Conservation (phyloP, 2,888 invertebrate genomes). For the Drosophila mimica region DNA sequence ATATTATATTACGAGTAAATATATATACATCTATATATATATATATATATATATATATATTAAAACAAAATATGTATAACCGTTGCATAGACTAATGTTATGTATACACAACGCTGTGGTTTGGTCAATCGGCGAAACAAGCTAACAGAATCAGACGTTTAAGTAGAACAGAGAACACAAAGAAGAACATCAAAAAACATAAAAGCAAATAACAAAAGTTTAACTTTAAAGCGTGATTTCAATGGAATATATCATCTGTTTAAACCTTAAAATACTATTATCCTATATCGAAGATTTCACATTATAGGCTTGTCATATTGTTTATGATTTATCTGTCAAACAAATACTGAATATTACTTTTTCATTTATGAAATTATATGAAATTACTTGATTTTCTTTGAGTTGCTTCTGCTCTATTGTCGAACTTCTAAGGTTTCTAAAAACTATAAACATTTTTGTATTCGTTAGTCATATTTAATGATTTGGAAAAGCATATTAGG, state of each 20-base stretch:
- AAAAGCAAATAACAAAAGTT: conserved; percentile 84
- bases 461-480: conserved; percentile 39
- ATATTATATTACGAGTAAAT: conserved; percentile 53
- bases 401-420: conserved; percentile 23
- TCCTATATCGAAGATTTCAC: conserved; percentile 59
- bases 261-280: conserved; percentile 58
- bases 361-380: not conserved
- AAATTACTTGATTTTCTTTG: conserved; percentile 14
- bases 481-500: conserved; percentile 71
- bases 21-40: conserved; percentile 11
- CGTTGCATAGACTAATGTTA: conserved; percentile 73
- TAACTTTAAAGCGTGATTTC: conserved; percentile 84
- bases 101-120: conserved; percentile 61
- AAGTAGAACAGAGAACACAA: conserved; percentile 57
- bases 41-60: conserved; percentile 31
- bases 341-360: conserved; percentile 12
- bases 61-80: conserved; percentile 66
- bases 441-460: conserved; percentile 35
- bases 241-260: conserved; percentile 83
- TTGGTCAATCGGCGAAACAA: conserved; percentile 46
- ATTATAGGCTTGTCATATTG: conserved; percentile 1
- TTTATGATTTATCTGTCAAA: conserved; percentile 9
- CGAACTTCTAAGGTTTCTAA: conserved; percentile 68
- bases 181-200: conserved; percentile 44
- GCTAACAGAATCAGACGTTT: conserved; percentile 46